A percentile compares a stretch with the other conserved stretches of the same genome.
Evolutionary conservation across 2,888 invertebrate genomes (phyloP).

Genomic region (Nymphalis urticae): DNA sequence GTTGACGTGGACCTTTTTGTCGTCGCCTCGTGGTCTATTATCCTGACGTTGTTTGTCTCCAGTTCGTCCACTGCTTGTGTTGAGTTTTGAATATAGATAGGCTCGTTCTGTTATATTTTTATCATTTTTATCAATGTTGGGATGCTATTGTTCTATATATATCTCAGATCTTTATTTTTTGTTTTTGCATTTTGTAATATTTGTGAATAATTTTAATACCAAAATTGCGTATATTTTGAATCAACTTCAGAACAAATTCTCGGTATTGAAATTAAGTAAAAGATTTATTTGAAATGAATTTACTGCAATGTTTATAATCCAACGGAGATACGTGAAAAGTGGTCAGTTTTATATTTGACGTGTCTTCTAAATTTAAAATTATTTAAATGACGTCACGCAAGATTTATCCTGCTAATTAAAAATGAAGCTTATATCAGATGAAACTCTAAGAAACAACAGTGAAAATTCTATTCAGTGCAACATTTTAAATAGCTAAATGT

Average conservation of each 20-base stretch:
- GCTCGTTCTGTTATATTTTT: slow-evolving; percentile 8
- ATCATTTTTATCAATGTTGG: background rate
- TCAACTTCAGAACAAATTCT: background rate
- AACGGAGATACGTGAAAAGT: too few species aligned
- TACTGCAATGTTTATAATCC: too few species aligned
- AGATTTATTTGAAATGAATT: background rate
- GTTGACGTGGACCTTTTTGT: slow-evolving; percentile 46
- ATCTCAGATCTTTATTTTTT: background rate
- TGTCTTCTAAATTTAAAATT: too few species aligned
- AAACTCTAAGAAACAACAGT: background rate
- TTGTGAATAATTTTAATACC: too few species aligned
- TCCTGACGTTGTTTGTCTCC: slow-evolving; percentile 23
- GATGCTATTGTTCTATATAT: background rate
- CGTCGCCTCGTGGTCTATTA: slow-evolving; percentile 43
- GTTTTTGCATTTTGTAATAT: background rate
- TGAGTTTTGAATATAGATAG: slow-evolving; percentile 15
- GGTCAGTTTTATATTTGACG: too few species aligned
- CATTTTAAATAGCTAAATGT: slow-evolving; percentile 5
- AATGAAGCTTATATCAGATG: background rate
- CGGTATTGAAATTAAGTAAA: too few species aligned
- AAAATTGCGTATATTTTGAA: background rate
- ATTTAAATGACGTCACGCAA: background rate
- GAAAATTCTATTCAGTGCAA: background rate
- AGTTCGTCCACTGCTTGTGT: slow-evolving; percentile 28
- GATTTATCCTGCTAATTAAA: background rate